A percentile compares a stretch with the other conserved stretches of the same genome.
Conservation (phyloP, 2,888 invertebrate genomes). For the Hirtodrosophila trivittata region DNA sequence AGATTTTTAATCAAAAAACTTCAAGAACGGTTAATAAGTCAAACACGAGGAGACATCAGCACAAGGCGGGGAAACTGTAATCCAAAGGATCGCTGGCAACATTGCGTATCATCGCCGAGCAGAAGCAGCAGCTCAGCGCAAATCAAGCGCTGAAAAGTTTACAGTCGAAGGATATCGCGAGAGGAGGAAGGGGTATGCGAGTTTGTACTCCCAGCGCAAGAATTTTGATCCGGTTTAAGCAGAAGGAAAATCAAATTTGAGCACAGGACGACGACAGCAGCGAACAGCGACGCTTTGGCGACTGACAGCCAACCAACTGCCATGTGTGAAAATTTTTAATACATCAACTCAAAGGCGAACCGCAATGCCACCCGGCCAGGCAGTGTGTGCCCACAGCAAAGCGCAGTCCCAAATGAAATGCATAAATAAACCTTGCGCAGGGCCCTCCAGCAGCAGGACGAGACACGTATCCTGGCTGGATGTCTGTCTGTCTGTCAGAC, state of each 20-base stretch:
- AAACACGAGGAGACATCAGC: slow-evolving; percentile 14
- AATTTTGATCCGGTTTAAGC: slow-evolving; percentile 36
- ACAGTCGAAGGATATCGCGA: slow-evolving; percentile 43
- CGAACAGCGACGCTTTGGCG: slow-evolving; percentile 24
- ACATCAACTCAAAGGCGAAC: slow-evolving; percentile 72
- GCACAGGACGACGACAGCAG: slow-evolving; percentile 28
- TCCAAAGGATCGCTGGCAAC: slow-evolving; percentile 47
- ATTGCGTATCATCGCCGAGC: neutral
- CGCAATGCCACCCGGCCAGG: slow-evolving; percentile 38
- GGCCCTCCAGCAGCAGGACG: slow-evolving; percentile 25
- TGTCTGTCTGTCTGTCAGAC: slow-evolving; percentile 1
- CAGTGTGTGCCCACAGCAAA: slow-evolving; percentile 37
- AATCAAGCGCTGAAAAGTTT: slow-evolving; percentile 60
- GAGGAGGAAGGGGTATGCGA: neutral
- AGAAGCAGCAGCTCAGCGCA: slow-evolving; percentile 39
- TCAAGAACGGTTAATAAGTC: slow-evolving; percentile 19
- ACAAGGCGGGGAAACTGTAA: slow-evolving; percentile 42
- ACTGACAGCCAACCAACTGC: slow-evolving; percentile 67
- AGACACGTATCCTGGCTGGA: slow-evolving; percentile 40
- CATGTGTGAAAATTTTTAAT: slow-evolving; percentile 78
- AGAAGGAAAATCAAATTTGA: slow-evolving; percentile 69
- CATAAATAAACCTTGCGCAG: slow-evolving; percentile 69
- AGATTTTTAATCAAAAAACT: slow-evolving; percentile 54
- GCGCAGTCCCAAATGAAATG: slow-evolving; percentile 72
- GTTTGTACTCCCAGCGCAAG: slow-evolving; percentile 13